phyloP scores from a whole-genome alignment of 2,113 vertebrate species.

The Stictonetta naevosa region DNA sequence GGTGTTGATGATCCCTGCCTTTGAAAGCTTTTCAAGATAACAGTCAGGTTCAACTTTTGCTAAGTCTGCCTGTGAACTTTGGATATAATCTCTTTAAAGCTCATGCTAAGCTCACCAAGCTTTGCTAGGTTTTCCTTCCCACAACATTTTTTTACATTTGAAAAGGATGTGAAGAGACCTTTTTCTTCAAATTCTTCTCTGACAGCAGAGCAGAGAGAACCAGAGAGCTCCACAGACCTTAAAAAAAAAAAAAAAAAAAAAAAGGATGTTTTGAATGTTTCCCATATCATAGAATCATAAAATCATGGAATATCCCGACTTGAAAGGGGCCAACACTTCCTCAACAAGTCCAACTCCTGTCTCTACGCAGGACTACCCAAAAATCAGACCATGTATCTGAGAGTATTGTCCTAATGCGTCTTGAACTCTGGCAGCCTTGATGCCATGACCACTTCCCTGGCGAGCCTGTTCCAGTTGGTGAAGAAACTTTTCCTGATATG shows the following conservation, averaged over 20 bases:
- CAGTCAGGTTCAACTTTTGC: slow-evolving; percentile 73
- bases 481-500: background rate
- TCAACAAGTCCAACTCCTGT: background rate
- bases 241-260: background rate
- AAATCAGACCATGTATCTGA: background rate
- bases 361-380: background rate
- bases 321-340: background rate
- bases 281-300: background rate
- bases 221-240: background rate
- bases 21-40: slow-evolving; percentile 69
- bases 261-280: background rate
- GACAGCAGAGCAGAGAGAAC: background rate
- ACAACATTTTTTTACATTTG: slow-evolving; percentile 39
- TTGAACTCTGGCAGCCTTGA: background rate
- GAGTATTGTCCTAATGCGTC: background rate
- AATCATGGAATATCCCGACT: background rate
- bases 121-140: slow-evolving; percentile 59
- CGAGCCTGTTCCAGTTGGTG: background rate
- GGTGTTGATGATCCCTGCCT: slow-evolving; percentile 63
- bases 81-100: slow-evolving; percentile 76
- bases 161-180: slow-evolving; percentile 52
- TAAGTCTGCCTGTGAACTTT: slow-evolving; percentile 64
- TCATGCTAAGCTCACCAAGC: slow-evolving; percentile 62
- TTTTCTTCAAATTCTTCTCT: slow-evolving; percentile 22
- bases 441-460: background rate